Evolutionary conservation across 2,888 invertebrate genomes (phyloP), one percentile per base, ranked within the genome.

Genomic region (Vanessa cardui): DNA sequence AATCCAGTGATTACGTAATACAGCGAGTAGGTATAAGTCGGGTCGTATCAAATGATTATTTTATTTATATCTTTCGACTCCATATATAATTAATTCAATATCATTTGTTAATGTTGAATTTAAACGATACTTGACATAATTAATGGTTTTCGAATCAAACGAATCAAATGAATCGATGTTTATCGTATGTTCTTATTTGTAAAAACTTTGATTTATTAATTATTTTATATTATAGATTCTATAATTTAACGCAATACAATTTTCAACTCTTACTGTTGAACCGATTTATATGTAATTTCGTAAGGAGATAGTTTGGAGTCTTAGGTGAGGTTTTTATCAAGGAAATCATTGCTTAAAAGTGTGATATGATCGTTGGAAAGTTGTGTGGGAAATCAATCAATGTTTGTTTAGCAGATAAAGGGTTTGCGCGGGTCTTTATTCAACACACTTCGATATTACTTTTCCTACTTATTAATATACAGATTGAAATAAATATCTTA

Each of bases 71-170:
- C 3, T 12, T 20, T 39, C 20, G 47, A 31, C 58, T 62, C 50
- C 45, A 50, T 67, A 6, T 16, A 62, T 70, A 64, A 70, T 67
- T 70, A 64, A 70, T 70, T 70, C 70, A 70, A 62, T 58, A 64
- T 46, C 64, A 67, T 64, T 70, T 66, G 54, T 69, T 58, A 63
- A 60, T 63, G 61, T 39, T 31, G 20, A 45, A 58, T 67, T 59
- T 54, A 62, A 67, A 39, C 62, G 70, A 65, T 63, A 26, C 33
- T 59, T 20, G 58, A 59, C 59, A 64, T 64, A 65, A 71, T 68
- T 65, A 68, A 68, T 70, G 59, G 58, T 31, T 33, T 59, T 60
- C 18, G 58, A 56, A 64, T 56, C 58, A 66, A 66, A 70, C 66
- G 63, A 58, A 61, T 64, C 64, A 70, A 64, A 61, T 50, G 46